Percentiles rank a stretch among this genome's conserved stretches.
Conservation (phyloP, 2,113 vertebrate genomes). For the Cyphotilapia sp. region DNA sequence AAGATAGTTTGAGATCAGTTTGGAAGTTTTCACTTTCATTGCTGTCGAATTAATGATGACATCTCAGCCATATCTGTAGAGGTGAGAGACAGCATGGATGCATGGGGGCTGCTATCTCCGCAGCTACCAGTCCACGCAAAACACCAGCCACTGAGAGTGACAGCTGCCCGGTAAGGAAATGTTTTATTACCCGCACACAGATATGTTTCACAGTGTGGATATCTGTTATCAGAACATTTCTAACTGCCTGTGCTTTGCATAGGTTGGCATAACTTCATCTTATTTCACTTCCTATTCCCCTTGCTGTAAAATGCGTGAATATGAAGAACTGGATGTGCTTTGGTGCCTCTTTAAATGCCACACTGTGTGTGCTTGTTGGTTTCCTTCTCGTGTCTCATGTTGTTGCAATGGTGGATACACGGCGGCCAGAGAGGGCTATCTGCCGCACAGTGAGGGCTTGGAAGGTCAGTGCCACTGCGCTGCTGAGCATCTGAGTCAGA, state of each 20-base stretch:
- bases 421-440: conserved; percentile 1
- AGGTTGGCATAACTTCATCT: background rate
- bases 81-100: conserved; percentile 32
- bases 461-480: conserved; percentile 4
- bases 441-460: background rate
- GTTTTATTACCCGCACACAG: background rate
- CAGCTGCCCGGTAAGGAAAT: conserved; percentile 32
- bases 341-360: background rate
- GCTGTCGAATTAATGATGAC: background rate
- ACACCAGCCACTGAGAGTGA: background rate
- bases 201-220: background rate
- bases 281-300: conserved; percentile 45
- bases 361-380: background rate
- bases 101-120: conserved; percentile 37
- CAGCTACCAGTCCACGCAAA: background rate
- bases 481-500: conserved; percentile 23
- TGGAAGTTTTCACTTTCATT: background rate
- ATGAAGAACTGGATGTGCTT: conserved; percentile 6
- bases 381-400: background rate
- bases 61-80: background rate
- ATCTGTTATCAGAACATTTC: background rate
- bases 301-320: background rate
- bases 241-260: background rate
- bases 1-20: background rate
- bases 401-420: background rate